Conservation (phyloP, 2,113 vertebrate species). For the Acanthisitta chloris region DNA sequence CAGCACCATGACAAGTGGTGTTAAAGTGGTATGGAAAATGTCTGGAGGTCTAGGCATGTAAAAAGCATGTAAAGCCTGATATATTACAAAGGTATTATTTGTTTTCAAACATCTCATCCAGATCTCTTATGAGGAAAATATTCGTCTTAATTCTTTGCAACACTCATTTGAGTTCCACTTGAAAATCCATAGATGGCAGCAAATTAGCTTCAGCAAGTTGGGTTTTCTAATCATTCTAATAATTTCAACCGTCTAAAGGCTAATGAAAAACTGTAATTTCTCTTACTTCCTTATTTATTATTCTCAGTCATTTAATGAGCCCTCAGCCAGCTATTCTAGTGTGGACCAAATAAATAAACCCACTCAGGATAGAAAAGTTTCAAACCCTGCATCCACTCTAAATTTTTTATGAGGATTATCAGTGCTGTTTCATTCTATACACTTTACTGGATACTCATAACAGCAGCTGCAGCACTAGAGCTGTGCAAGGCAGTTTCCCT, state of each 20-base stretch:
- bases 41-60: not conserved
- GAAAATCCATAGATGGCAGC: constrained; percentile 1
- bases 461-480: not conserved
- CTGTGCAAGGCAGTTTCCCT: not conserved
- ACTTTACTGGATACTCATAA: not conserved
- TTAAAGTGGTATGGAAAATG: not conserved
- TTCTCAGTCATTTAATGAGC: not conserved
- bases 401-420: constrained; percentile 1
- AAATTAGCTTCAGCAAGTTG: not conserved
- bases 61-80: not conserved
- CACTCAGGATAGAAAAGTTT: not conserved
- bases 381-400: not conserved
- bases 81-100: not conserved
- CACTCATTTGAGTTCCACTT: not conserved
- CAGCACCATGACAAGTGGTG: not conserved
- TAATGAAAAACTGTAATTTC: not conserved
- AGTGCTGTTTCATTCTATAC: not conserved
- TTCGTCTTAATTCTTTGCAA: not conserved
- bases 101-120: not conserved
- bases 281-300: not conserved
- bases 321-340: not conserved
- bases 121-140: not conserved
- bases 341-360: not conserved
- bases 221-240: not conserved
- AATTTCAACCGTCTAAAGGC: not conserved